These are phyloP conservation scores for Choristoneura fumiferana DNA, from an alignment of 1,140 invertebrate species.

Conservation along the genomic window DNA sequence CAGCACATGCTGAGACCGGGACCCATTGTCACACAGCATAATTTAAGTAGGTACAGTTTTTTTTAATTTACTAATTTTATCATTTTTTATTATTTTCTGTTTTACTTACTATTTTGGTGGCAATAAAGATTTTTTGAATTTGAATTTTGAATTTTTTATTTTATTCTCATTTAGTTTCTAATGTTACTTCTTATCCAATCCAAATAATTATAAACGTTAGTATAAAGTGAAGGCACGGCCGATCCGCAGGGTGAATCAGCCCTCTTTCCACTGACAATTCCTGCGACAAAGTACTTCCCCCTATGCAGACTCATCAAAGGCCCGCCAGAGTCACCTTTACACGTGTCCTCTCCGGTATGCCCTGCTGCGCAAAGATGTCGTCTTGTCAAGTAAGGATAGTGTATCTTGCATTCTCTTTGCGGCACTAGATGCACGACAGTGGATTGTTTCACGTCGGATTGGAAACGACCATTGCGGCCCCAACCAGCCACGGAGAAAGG, in stretches of 20 bases:
- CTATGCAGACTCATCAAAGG: slow-evolving; percentile 61
- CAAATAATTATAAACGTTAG: slow-evolving; percentile 61
- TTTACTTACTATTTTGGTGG: too few relatives aligned
- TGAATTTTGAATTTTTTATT: too few relatives aligned
- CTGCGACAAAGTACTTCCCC: slow-evolving; percentile 53
- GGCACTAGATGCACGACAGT: slow-evolving; percentile 58
- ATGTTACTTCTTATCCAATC: slow-evolving; percentile 57
- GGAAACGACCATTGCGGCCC: slow-evolving; percentile 51
- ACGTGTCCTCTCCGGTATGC: slow-evolving; percentile 58
- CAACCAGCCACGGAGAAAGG: slow-evolving; percentile 59
- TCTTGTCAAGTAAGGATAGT: slow-evolving; percentile 43
- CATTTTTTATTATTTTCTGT: too few relatives aligned
- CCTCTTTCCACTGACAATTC: slow-evolving; percentile 64
- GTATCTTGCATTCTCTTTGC: slow-evolving; percentile 41
- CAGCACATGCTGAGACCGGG: too few relatives aligned
- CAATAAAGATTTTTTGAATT: too few relatives aligned
- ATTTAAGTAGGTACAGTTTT: too few relatives aligned
- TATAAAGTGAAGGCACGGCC: slow-evolving; percentile 60
- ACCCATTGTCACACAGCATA: too few relatives aligned
- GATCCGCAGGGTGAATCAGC: slow-evolving; percentile 59
- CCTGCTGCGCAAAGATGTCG: slow-evolving; percentile 59
- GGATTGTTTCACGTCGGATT: slow-evolving; percentile 54
- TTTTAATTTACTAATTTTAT: too few relatives aligned
- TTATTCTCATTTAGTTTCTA: slow-evolving; percentile 41
- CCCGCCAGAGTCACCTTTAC: slow-evolving; percentile 65